Conservation (phyloP, 1,140 invertebrate genomes). For the Pachyrhynchus sulphureomaculatus region DNA sequence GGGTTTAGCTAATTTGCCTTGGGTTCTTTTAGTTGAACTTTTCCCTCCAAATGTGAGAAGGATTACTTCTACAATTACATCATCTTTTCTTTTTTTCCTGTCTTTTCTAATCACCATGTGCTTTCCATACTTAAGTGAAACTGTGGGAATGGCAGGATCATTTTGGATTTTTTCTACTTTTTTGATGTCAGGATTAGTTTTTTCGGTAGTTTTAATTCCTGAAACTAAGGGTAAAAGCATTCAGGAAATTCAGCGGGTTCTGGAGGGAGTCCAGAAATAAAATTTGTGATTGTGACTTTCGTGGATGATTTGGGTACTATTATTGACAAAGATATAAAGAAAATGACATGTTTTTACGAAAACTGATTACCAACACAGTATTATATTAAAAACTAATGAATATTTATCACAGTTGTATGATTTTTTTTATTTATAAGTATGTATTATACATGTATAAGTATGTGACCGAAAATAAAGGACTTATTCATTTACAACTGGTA, state of each 20-base stretch:
- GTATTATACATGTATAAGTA: no score
- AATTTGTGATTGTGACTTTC: no score
- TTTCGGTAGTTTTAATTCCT: slow-evolving; percentile 55
- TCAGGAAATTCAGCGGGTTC: slow-evolving; percentile 42
- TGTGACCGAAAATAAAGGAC: no score
- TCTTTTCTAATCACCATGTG: slow-evolving; percentile 77
- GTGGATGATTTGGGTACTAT: no score
- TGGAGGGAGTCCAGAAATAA: slow-evolving; percentile 50
- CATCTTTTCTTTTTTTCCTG: slow-evolving; percentile 72
- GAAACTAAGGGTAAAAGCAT: slow-evolving; percentile 40
- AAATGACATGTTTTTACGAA: no score
- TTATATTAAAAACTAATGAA: no score
- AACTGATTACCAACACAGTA: no score
- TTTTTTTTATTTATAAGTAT: no score
- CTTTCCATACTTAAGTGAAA: slow-evolving; percentile 61
- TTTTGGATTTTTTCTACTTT: slow-evolving; percentile 78
- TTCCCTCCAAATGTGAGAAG: slow-evolving; percentile 75
- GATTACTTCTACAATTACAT: slow-evolving; percentile 69
- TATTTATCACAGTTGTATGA: no score
- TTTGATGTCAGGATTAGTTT: slow-evolving; percentile 59
- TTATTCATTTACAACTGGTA: no score
- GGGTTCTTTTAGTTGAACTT: slow-evolving; percentile 81
- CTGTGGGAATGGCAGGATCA: slow-evolving; percentile 65
- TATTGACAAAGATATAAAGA: no score
- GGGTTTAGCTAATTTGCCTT: slow-evolving; percentile 79